Conservation (phyloP, 2,113 vertebrate species). For the Hoplias malabaricus region DNA sequence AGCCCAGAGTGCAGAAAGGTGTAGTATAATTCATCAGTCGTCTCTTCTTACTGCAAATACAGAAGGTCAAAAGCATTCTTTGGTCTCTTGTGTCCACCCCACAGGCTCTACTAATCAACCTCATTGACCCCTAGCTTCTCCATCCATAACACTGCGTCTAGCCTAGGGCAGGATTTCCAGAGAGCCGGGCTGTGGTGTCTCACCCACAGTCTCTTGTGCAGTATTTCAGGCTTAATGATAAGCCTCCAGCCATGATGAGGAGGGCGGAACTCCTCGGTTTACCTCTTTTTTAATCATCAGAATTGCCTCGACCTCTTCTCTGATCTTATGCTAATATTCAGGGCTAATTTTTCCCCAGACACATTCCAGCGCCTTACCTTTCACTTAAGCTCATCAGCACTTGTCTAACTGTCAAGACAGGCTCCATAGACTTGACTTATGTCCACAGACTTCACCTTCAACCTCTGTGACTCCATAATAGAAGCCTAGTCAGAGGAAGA, state of each 20-base stretch:
- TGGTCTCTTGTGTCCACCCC: neutral
- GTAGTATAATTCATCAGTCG: neutral
- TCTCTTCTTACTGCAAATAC: neutral
- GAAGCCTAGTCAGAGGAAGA: neutral
- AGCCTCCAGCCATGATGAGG: neutral
- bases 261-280: neutral
- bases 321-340: neutral
- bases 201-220: neutral
- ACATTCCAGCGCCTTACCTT: constrained; percentile 11
- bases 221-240: neutral
- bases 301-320: neutral
- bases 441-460: constrained; percentile 5
- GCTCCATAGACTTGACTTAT: constrained; percentile 23
- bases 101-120: neutral
- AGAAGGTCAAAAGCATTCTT: neutral
- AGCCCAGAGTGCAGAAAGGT: neutral
- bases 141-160: neutral
- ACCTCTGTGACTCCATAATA: neutral
- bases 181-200: neutral
- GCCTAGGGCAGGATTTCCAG: neutral
- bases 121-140: neutral
- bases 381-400: neutral
- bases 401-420: constrained; percentile 17
- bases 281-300: constrained; percentile 7
- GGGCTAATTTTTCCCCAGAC: neutral